Percentiles rank a stretch among this genome's conserved stretches.
Evolutionary conservation across 2,797 vertebrate genomes (phyloP).

Genomic region (Ispidina lecontei): DNA sequence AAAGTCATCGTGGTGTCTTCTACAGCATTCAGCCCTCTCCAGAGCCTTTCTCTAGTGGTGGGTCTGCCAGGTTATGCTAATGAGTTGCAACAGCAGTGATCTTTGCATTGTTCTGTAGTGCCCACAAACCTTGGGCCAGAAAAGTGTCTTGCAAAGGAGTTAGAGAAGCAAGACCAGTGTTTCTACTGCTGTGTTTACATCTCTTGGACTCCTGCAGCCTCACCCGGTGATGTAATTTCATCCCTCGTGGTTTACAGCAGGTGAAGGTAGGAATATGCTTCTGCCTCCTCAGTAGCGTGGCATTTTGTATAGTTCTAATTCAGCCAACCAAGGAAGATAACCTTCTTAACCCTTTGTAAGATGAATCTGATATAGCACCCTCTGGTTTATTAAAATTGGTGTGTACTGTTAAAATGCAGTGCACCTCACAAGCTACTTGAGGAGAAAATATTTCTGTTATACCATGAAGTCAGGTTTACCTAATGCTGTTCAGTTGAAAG

Average conservation of each 20-base stretch:
- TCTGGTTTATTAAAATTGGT: not conserved
- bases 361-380: not conserved
- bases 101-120: not conserved
- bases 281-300: not conserved
- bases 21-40: not conserved
- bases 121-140: not conserved
- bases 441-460: not conserved
- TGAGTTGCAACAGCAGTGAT: not conserved
- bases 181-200: not conserved
- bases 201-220: not conserved
- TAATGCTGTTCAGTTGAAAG: not conserved
- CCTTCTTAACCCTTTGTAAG: constrained; percentile 1
- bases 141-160: not conserved
- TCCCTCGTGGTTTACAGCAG: not conserved
- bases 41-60: not conserved
- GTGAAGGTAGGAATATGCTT: not conserved
- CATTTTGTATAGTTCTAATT: not conserved
- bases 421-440: not conserved
- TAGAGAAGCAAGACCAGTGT: not conserved
- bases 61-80: not conserved
- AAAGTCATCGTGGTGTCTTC: not conserved
- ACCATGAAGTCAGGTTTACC: not conserved
- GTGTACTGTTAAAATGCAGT: not conserved
- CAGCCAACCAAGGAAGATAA: not conserved
- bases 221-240: not conserved